Conservation (phyloP, 2,888 invertebrate genomes). For the Synergus japonicus region DNA sequence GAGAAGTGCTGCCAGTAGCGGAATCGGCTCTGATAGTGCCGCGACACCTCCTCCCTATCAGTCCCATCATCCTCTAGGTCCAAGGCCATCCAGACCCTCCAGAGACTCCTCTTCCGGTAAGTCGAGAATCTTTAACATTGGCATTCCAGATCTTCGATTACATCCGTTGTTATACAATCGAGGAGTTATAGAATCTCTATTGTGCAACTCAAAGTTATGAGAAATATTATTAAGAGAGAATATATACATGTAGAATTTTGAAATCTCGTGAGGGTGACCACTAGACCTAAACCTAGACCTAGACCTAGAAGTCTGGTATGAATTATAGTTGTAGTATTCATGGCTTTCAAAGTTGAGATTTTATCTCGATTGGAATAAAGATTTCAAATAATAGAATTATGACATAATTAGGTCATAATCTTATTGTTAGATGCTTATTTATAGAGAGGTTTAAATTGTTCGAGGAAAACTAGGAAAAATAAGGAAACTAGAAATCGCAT, state of each 20-base stretch:
- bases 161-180: conserved; percentile 48
- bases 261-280: neutral
- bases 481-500: conserved; percentile 36
- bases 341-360: neutral
- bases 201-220: neutral
- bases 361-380: no score
- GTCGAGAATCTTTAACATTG: conserved; percentile 48
- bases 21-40: conserved; percentile 93
- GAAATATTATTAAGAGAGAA: neutral
- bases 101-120: conserved; percentile 76
- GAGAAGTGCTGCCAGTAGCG: conserved; percentile 88
- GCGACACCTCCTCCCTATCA: conserved; percentile 83
- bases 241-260: neutral
- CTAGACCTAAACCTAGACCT: neutral
- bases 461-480: neutral
- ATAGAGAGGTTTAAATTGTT: conserved; percentile 46
- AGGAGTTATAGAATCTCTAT: conserved; percentile 35
- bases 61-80: conserved; percentile 68
- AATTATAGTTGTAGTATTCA: no score
- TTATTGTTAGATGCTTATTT: neutral
- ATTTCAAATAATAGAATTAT: neutral
- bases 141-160: conserved; percentile 7
- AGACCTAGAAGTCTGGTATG: no score
- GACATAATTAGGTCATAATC: neutral
- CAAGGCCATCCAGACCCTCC: conserved; percentile 74